Evolutionary conservation across 2,113 vertebrate genomes (phyloP).

Genomic region (Macrotis lagotis): DNA sequence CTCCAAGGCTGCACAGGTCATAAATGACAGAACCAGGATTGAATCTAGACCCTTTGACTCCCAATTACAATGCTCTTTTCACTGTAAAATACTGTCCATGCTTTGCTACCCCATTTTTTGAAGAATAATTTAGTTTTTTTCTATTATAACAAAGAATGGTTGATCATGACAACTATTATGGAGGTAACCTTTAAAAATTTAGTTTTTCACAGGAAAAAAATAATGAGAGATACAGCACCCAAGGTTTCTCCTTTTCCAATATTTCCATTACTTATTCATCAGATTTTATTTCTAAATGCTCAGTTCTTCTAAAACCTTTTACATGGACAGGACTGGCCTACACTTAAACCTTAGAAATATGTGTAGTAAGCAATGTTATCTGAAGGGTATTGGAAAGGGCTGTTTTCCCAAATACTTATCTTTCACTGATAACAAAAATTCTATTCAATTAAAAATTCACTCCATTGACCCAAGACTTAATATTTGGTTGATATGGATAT

Average conservation of each 20-base stretch:
- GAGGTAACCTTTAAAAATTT: conserved; percentile 33
- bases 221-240: neutral
- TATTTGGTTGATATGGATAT: conserved; percentile 42
- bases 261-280: neutral
- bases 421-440: neutral
- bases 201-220: conserved; percentile 8
- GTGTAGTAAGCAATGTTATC: neutral
- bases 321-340: neutral
- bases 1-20: neutral
- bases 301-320: conserved; percentile 1
- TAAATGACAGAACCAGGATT: neutral
- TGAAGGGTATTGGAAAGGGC: neutral
- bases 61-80: neutral
- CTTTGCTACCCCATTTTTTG: conserved; percentile 14
- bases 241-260: neutral
- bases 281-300: conserved; percentile 8
- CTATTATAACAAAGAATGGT: conserved; percentile 6
- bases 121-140: neutral
- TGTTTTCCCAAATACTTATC: neutral
- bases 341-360: conserved; percentile 2
- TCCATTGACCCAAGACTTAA: neutral
- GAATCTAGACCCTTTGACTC: neutral
- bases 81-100: neutral
- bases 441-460: conserved; percentile 22
- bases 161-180: neutral